Conservation (phyloP, 2,888 invertebrate species). For the Sphaeridia pumilis region DNA sequence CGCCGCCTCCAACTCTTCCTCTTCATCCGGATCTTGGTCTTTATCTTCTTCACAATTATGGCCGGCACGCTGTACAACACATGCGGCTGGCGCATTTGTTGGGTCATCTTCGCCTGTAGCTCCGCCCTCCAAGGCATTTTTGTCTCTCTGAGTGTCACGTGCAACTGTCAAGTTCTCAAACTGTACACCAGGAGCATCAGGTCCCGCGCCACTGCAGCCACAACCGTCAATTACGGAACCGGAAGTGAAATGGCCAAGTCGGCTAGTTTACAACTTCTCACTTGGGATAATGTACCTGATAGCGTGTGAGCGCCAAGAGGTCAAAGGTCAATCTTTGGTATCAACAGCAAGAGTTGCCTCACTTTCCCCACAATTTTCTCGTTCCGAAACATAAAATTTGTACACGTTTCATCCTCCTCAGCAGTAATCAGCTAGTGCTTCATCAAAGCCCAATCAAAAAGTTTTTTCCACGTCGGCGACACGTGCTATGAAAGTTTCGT, state of each 20-base stretch:
- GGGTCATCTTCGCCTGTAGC: conserved; percentile 40
- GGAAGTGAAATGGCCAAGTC: conserved; percentile 35
- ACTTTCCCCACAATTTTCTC: too few species aligned
- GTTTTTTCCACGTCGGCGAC: too few species aligned
- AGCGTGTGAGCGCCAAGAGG: conserved; percentile 29
- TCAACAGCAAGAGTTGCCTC: too few species aligned
- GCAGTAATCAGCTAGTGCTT: too few species aligned
- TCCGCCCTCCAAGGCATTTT: conserved; percentile 48
- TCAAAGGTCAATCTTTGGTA: too few species aligned
- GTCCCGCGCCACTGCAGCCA: conserved; percentile 24
- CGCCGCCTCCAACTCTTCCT: conserved; percentile 49
- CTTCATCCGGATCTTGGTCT: conserved; percentile 47
- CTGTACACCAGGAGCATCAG: conserved; percentile 35
- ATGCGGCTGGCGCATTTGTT: conserved; percentile 36
- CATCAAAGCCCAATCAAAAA: too few species aligned
- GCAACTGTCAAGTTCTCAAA: conserved; percentile 46
- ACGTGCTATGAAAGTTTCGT: too few species aligned
- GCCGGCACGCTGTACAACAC: conserved; percentile 39
- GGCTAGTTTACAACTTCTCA: conserved; percentile 36
- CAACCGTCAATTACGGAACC: conserved; percentile 30
- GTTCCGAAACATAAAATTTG: too few species aligned
- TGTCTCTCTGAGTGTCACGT: conserved; percentile 51
- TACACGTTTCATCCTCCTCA: too few species aligned
- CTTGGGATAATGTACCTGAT: conserved; percentile 35
- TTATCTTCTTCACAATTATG: conserved; percentile 43